Evolutionary conservation across 2,888 invertebrate species (phyloP).

Genomic region (Papilio elwesi): DNA sequence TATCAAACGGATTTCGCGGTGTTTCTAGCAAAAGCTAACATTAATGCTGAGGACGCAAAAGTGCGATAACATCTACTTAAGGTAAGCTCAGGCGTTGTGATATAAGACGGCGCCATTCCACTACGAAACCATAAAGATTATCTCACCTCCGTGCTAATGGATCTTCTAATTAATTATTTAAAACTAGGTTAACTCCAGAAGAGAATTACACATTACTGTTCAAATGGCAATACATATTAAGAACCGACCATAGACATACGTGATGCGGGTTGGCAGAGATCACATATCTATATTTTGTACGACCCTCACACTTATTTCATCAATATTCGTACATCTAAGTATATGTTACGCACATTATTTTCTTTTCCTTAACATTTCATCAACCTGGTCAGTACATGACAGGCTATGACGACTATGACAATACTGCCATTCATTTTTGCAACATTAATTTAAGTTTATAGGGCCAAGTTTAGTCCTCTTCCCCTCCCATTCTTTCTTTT

Average conservation of each 20-base stretch:
- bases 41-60: constrained; percentile 54
- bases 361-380: no score
- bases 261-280: background rate
- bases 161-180: constrained; percentile 72
- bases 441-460: no score
- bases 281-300: no score
- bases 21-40: constrained; percentile 54
- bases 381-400: no score
- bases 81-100: constrained; percentile 51
- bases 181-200: constrained; percentile 53
- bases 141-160: constrained; percentile 67
- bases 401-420: no score
- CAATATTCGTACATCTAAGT: no score
- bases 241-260: background rate
- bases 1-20: constrained; percentile 16
- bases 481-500: no score
- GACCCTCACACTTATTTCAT: no score
- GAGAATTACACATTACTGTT: background rate
- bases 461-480: no score
- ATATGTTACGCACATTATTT: no score
- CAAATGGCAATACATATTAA: background rate
- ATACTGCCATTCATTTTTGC: no score
- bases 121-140: constrained; percentile 74
- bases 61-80: constrained; percentile 54
- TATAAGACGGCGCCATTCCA: constrained; percentile 61